Evolutionary conservation across 2,888 invertebrate species (phyloP).

Genomic region (Tiliacea aurago): DNA sequence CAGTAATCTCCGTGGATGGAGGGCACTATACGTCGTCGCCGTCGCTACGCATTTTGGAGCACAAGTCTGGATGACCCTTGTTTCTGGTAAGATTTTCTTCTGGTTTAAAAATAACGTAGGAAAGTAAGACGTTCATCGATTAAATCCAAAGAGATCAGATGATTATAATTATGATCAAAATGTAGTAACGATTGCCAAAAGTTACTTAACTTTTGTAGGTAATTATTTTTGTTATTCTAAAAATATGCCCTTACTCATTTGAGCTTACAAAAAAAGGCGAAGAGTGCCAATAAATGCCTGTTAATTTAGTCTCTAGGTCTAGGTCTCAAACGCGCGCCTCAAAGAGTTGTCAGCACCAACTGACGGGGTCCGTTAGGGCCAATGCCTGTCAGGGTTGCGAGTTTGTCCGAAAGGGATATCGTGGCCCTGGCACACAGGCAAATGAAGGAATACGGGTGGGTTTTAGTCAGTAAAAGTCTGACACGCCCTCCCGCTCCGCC

Average conservation of each 20-base stretch:
- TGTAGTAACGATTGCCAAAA: slow-evolving; percentile 29
- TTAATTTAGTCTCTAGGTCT: slow-evolving; percentile 41
- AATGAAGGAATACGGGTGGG: too few species aligned
- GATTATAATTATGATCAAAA: neutral
- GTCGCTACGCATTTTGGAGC: slow-evolving; percentile 96
- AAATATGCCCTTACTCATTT: slow-evolving; percentile 50
- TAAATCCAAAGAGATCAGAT: neutral
- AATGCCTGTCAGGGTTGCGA: too few species aligned
- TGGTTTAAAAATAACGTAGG: neutral
- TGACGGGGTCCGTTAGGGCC: too few species aligned
- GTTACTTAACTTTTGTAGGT: slow-evolving; percentile 10
- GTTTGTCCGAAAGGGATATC: too few species aligned
- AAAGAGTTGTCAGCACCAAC: too few species aligned
- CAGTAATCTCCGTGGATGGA: slow-evolving; percentile 83
- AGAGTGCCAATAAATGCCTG: slow-evolving; percentile 51
- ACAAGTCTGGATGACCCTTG: slow-evolving; percentile 98
- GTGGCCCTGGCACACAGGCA: too few species aligned
- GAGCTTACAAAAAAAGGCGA: slow-evolving; percentile 34
- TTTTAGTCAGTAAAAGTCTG: too few species aligned
- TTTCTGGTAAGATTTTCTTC: slow-evolving; percentile 92
- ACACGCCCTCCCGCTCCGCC: too few species aligned
- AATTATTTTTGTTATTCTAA: slow-evolving; percentile 43
- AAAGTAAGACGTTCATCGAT: neutral
- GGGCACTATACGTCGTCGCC: slow-evolving; percentile 93
- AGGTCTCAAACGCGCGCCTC: slow-evolving; percentile 31